phyloP scores from a whole-genome alignment of 2,888 invertebrate species.

The Ormyrus thymus region DNA sequence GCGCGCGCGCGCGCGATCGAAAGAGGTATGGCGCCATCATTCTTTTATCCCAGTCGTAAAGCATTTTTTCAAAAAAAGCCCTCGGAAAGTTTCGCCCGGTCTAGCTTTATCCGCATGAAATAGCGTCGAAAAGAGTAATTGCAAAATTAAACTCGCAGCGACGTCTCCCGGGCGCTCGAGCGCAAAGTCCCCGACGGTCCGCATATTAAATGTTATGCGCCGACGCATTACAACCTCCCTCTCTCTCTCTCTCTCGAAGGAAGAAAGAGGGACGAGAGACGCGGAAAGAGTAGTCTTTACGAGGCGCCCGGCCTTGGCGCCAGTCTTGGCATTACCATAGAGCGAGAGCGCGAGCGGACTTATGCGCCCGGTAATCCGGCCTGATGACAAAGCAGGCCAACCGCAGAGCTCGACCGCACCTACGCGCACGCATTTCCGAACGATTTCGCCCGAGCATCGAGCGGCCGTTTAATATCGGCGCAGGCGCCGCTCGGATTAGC shows the following conservation, averaged over 20 bases:
- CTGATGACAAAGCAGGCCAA: constrained; percentile 55
- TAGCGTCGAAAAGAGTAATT: constrained; percentile 51
- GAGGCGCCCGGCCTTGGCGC: constrained; percentile 54
- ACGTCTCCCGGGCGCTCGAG: background rate
- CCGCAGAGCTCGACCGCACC: background rate
- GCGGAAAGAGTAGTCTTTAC: constrained; percentile 46
- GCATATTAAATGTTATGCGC: background rate
- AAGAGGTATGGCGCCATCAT: constrained; percentile 38
- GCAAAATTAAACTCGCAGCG: constrained; percentile 49
- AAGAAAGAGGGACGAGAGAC: background rate
- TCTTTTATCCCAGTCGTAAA: constrained; percentile 49
- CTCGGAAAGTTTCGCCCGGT: too few species aligned
- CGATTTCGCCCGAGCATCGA: constrained; percentile 18
- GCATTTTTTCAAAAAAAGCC: too few species aligned
- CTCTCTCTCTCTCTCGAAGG: too few species aligned
- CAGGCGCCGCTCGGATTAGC: constrained; percentile 21
- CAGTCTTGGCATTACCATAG: constrained; percentile 58
- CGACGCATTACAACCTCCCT: background rate
- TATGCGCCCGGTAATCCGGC: constrained; percentile 54
- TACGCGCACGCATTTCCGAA: background rate
- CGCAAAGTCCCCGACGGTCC: background rate
- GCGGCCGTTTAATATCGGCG: background rate
- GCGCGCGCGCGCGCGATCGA: background rate
- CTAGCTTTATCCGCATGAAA: too few species aligned
- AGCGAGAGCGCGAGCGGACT: constrained; percentile 42